These are phyloP conservation scores for Oreonectes daqikongensis DNA, from an alignment of 2,797 vertebrate genomes.

Conservation along the genomic window DNA sequence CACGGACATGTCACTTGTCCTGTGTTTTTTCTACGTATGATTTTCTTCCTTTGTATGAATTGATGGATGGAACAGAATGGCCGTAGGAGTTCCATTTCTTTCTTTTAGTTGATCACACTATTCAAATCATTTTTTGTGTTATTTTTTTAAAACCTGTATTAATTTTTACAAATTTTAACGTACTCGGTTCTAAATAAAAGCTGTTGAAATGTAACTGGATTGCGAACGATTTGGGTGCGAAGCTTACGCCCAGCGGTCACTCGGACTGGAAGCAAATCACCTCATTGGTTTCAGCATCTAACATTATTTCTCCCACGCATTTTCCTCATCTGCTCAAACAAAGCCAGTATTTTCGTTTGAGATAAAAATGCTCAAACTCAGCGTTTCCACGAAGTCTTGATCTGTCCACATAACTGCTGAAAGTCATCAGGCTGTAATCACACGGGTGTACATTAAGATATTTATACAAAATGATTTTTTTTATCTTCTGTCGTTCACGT, in stretches of 20 bases:
- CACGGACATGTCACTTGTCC: constrained; percentile 61
- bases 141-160: constrained; percentile 61
- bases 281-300: constrained; percentile 60
- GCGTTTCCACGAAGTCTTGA: constrained; percentile 43
- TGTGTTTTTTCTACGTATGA: constrained; percentile 49
- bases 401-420: constrained; percentile 65
- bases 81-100: constrained; percentile 64
- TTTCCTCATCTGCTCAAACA: constrained; percentile 55
- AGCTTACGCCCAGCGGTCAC: constrained; percentile 53
- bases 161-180: constrained; percentile 56
- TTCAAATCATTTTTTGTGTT: constrained; percentile 53
- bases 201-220: constrained; percentile 62
- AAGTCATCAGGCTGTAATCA: constrained; percentile 67
- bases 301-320: constrained; percentile 1
- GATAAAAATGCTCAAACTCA: constrained; percentile 59
- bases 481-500: constrained; percentile 67
- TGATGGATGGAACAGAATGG: constrained; percentile 55
- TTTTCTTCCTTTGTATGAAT: constrained; percentile 60
- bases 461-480: constrained; percentile 76
- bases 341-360: constrained; percentile 65
- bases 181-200: constrained; percentile 55
- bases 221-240: constrained; percentile 42
- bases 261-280: constrained; percentile 68
- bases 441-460: constrained; percentile 78
- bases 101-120: constrained; percentile 65